Evolutionary conservation across 2,113 vertebrate species (phyloP).

Genomic region (Zingel zingel): DNA sequence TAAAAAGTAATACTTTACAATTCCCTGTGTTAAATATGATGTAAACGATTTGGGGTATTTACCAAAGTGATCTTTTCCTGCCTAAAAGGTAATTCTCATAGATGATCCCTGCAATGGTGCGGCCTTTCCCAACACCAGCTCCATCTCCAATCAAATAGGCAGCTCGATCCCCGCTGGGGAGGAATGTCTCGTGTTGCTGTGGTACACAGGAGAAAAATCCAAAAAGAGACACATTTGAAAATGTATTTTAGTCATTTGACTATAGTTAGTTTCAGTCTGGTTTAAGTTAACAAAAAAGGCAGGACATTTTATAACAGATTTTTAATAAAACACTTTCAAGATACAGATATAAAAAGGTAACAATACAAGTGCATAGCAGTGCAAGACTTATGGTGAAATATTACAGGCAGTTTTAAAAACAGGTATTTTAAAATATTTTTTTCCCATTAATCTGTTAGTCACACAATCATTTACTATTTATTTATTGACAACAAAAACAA

Average conservation of each 20-base stretch:
- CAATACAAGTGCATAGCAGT: too few species aligned
- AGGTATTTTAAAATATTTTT: neutral
- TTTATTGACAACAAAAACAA: neutral
- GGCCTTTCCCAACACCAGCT: conserved; percentile 97
- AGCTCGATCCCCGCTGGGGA: conserved; percentile 94
- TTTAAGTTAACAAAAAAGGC: neutral
- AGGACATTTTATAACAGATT: neutral
- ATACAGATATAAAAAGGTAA: too few species aligned
- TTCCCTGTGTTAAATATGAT: neutral
- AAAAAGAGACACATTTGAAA: neutral
- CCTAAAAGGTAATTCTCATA: conserved; percentile 98
- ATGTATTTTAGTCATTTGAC: neutral
- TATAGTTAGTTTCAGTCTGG: neutral
- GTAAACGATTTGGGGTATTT: conserved; percentile 43
- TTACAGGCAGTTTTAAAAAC: neutral
- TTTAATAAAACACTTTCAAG: neutral
- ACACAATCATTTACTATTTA: neutral
- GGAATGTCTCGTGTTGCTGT: conserved; percentile 99
- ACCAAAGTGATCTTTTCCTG: conserved; percentile 98
- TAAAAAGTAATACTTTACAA: neutral
- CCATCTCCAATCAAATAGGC: conserved; percentile 98
- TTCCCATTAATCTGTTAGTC: neutral
- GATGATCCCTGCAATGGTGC: conserved; percentile 97
- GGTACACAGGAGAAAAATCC: conserved; percentile 35
- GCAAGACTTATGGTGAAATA: neutral